Evolutionary conservation across 2,888 invertebrate genomes (phyloP).

Genomic region (Oxyteleia sp.): DNA sequence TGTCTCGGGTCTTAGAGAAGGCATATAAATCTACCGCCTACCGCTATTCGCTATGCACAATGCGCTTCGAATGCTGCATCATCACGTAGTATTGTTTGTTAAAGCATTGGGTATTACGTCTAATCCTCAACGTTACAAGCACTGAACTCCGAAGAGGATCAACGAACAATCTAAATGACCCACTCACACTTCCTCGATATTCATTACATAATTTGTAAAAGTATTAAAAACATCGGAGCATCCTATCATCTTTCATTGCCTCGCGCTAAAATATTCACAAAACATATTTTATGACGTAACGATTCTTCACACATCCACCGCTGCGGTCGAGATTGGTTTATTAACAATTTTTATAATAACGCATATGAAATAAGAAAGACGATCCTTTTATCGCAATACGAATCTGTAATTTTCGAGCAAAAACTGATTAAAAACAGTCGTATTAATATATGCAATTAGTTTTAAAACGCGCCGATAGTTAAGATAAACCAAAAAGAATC

Average conservation of each 20-base stretch:
- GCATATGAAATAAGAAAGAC: slow-evolving; percentile 16
- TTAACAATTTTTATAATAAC: slow-evolving; percentile 18
- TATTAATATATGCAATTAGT: slow-evolving; percentile 56
- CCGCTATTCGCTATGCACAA: slow-evolving; percentile 82
- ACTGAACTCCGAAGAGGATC: slow-evolving; percentile 75
- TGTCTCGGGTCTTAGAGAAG: slow-evolving; percentile 77
- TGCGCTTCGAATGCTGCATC: slow-evolving; percentile 81
- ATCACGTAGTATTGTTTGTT: slow-evolving; percentile 82
- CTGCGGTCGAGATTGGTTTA: slow-evolving; percentile 14
- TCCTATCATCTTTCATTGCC: slow-evolving; percentile 34
- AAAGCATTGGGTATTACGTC: slow-evolving; percentile 77
- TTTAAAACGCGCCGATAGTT: slow-evolving; percentile 41
- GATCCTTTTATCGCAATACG: slow-evolving; percentile 31
- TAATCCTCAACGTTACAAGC: slow-evolving; percentile 79
- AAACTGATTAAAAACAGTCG: slow-evolving; percentile 24
- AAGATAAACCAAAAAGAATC: slow-evolving; percentile 61
- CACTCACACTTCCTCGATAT: slow-evolving; percentile 59
- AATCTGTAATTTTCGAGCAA: slow-evolving; percentile 31
- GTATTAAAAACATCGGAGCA: slow-evolving; percentile 24
- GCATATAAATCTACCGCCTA: slow-evolving; percentile 84
- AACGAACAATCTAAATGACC: slow-evolving; percentile 57
- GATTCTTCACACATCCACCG: slow-evolving; percentile 23
- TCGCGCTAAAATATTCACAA: slow-evolving; percentile 31
- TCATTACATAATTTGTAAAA: slow-evolving; percentile 63
- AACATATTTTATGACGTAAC: slow-evolving; percentile 40